phyloP scores from a whole-genome alignment of 2,888 invertebrate species.

The Meiosimyza decipiens region DNA sequence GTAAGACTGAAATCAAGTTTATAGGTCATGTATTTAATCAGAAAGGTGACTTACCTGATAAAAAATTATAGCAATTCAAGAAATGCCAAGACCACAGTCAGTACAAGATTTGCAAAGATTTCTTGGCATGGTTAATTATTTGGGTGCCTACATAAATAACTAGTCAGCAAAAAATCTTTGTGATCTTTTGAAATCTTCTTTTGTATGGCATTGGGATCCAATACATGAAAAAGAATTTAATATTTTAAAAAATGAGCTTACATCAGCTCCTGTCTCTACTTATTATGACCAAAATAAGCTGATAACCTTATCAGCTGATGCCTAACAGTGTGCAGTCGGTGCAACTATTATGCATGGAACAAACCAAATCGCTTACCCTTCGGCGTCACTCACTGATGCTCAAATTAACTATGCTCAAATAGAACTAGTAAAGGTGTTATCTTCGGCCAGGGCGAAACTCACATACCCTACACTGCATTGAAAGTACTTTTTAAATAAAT shows the following conservation, averaged over 20 bases:
- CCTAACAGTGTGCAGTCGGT: constrained; percentile 34
- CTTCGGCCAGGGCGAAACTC: too few species aligned
- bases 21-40: constrained; percentile 35
- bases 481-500: too few species aligned
- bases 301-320: constrained; percentile 30
- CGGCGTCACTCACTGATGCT: constrained; percentile 26
- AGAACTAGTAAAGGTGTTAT: too few species aligned
- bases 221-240: constrained; percentile 32
- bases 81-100: constrained; percentile 32
- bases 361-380: constrained; percentile 31
- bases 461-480: too few species aligned
- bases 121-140: constrained; percentile 30
- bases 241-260: constrained; percentile 16
- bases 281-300: too few species aligned
- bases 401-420: constrained; percentile 41
- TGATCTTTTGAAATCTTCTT: constrained; percentile 20
- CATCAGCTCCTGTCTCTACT: too few species aligned
- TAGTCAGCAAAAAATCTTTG: constrained; percentile 30
- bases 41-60: constrained; percentile 30
- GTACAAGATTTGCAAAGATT: constrained; percentile 28
- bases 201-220: constrained; percentile 30
- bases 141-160: constrained; percentile 41
- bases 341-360: constrained; percentile 33
- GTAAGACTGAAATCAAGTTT: constrained; percentile 24
- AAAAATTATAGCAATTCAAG: constrained; percentile 30